Percentiles rank a stretch among this genome's conserved stretches.
phyloP scores from a whole-genome alignment of 2,888 invertebrate species.

The Catotricha subobsoleta region DNA sequence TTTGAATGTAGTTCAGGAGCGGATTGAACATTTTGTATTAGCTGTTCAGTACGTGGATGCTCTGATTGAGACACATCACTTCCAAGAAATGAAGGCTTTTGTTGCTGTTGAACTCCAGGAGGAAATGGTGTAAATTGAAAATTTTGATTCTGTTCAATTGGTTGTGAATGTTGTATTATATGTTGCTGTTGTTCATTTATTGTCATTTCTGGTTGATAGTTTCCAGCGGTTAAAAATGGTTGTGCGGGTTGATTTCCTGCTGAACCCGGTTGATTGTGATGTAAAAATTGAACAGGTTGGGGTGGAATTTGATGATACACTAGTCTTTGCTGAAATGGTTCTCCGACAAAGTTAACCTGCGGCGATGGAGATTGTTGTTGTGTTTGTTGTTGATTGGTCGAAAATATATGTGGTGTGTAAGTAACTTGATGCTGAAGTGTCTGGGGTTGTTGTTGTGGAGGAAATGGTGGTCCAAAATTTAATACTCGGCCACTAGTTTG shows the following conservation, averaged over 20 bases:
- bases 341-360: not conserved
- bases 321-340: slow-evolving; percentile 1
- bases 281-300: not conserved
- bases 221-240: slow-evolving; percentile 7
- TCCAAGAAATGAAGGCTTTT: slow-evolving; percentile 7
- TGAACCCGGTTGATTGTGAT: slow-evolving; percentile 9
- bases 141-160: slow-evolving; percentile 11
- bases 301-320: slow-evolving; percentile 1
- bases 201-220: slow-evolving; percentile 4
- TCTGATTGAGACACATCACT: slow-evolving; percentile 1
- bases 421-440: slow-evolving; percentile 8
- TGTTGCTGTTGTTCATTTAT: slow-evolving; percentile 8
- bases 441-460: slow-evolving; percentile 4
- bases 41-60: not conserved
- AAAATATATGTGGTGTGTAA: slow-evolving; percentile 7
- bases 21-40: not conserved
- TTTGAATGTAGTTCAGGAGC: not conserved
- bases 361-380: not conserved
- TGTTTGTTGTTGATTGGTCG: not conserved
- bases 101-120: too few species aligned
- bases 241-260: slow-evolving; percentile 8
- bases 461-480: slow-evolving; percentile 23
- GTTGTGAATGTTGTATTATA: slow-evolving; percentile 5
- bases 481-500: slow-evolving; percentile 26
- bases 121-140: slow-evolving; percentile 5